Base-by-base conservation (phyloP, 2,113 vertebrate genomes). In the Clarias magur region DNA sequence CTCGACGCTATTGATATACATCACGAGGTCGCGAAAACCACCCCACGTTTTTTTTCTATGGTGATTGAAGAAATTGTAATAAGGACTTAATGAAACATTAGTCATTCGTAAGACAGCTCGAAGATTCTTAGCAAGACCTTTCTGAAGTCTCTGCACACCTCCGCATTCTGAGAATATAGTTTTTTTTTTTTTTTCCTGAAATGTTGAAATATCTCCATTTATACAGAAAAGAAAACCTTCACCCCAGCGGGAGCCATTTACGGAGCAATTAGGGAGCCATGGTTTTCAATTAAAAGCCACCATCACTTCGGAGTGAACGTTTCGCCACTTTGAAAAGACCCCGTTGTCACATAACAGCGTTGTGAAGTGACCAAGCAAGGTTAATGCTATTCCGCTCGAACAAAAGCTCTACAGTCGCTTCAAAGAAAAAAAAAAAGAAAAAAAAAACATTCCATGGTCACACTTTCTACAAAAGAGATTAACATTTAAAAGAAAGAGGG, bases 261-360 rank as follows among this genome's bases (percentile, higher is more conserved):
- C 2, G 1, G 42, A 79, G 84, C 84, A 85, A 85, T 85, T 85
- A 85, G 73, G 8, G 48, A 79, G 75, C 54, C 60, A 8, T 27
- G 38, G 42, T 12, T 85, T 84, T 78, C 73, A 85, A 85, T 85
- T 85, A 85, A 85, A 79, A 76, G 84, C 72, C 48, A 4, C 5
- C 25, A 42, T 70, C 82, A 53, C 48, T 56, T 67, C 1, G 9
- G 65, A 84, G 65, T 21, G 34, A 59, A 59, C 27, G 27, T 59
- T 63, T 75, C 23, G 0, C 38, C 60, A 79, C 84, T 78, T 27
- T 56, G 60, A 65, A 53, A 85, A 62, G 59, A 56, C 38, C 59
- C 38, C 17, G 59, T 23, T 76, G 38, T 85, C 42, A 85, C 57
- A 79, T 30, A 65, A 53, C 57, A 27, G 57, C 25, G 82, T 23